These are phyloP conservation scores for Bombus pascuorum DNA, from an alignment of 1,140 invertebrate genomes.

Conservation along the genomic window DNA sequence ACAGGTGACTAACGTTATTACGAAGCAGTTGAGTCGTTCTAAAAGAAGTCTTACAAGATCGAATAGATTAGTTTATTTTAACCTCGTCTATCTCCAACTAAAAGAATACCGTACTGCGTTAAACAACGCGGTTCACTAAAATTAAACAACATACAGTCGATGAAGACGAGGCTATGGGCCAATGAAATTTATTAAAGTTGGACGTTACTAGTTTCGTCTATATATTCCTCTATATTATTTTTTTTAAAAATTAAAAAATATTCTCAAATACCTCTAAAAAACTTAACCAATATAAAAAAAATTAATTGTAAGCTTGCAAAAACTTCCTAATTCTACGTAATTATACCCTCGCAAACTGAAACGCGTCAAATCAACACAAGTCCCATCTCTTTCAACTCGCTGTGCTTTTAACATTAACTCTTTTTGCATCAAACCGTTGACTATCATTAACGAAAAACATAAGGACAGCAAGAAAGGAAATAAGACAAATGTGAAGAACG, in stretches of 20 bases:
- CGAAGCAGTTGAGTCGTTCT: neutral
- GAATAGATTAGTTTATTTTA: slow-evolving; percentile 15
- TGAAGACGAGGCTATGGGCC: too few species aligned
- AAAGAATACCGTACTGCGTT: neutral
- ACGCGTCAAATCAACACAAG: neutral
- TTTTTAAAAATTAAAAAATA: neutral
- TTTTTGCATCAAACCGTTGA: neutral
- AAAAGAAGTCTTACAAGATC: slow-evolving; percentile 1
- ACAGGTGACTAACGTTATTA: slow-evolving; percentile 23
- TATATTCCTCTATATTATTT: too few species aligned
- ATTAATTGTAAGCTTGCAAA: too few species aligned
- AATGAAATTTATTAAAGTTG: neutral
- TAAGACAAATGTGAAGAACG: neutral
- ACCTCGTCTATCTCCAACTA: neutral
- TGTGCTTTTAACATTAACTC: neutral
- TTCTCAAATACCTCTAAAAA: neutral
- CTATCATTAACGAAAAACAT: too few species aligned
- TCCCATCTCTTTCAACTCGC: neutral
- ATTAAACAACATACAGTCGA: too few species aligned
- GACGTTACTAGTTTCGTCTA: too few species aligned
- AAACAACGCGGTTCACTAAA: neutral
- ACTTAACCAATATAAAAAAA: too few species aligned
- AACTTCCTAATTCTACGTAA: too few species aligned
- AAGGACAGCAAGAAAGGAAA: neutral
- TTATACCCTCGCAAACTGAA: neutral